phyloP scores from a whole-genome alignment of 2,797 vertebrate species.

The Gobionotothen gibberifrons region DNA sequence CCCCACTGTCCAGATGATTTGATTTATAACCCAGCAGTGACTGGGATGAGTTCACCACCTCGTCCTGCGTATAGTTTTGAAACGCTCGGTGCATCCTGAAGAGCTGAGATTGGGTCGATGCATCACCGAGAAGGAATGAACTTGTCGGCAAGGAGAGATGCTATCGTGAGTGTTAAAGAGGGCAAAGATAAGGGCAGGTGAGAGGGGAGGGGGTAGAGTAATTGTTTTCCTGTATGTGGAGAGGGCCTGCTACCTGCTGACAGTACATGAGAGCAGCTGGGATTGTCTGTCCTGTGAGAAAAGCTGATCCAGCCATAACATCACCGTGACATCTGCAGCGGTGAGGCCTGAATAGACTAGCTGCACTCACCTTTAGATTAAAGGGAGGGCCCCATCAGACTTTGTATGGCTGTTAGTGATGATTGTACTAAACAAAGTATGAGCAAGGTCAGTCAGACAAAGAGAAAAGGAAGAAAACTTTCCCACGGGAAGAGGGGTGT shows the following conservation, averaged over 20 bases:
- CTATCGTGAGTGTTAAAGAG: slow-evolving; percentile 66
- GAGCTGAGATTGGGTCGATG: slow-evolving; percentile 63
- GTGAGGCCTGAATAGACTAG: slow-evolving; percentile 16
- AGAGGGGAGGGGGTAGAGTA: slow-evolving; percentile 22
- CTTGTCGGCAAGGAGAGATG: slow-evolving; percentile 68
- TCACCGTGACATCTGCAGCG: slow-evolving; percentile 14
- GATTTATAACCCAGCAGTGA: slow-evolving; percentile 30
- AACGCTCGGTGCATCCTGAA: slow-evolving; percentile 48
- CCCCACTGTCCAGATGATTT: slow-evolving; percentile 18
- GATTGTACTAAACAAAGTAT: slow-evolving; percentile 8
- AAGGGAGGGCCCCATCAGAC: neutral
- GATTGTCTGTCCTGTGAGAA: slow-evolving; percentile 40
- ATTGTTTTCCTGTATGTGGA: slow-evolving; percentile 47
- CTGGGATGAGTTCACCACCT: neutral
- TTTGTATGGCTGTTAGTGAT: slow-evolving; percentile 5
- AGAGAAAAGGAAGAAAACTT: slow-evolving; percentile 5
- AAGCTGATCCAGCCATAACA: slow-evolving; percentile 3
- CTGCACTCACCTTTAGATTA: slow-evolving; percentile 29
- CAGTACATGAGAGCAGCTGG: slow-evolving; percentile 11
- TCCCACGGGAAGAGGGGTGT: slow-evolving; percentile 8
- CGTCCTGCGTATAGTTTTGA: slow-evolving; percentile 20
- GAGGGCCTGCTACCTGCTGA: slow-evolving; percentile 33
- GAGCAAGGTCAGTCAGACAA: slow-evolving; percentile 30
- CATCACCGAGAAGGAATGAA: slow-evolving; percentile 68
- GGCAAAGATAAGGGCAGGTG: slow-evolving; percentile 36